Evolutionary conservation across 2,797 vertebrate genomes (phyloP).

Genomic region (Ciconia nigra): DNA sequence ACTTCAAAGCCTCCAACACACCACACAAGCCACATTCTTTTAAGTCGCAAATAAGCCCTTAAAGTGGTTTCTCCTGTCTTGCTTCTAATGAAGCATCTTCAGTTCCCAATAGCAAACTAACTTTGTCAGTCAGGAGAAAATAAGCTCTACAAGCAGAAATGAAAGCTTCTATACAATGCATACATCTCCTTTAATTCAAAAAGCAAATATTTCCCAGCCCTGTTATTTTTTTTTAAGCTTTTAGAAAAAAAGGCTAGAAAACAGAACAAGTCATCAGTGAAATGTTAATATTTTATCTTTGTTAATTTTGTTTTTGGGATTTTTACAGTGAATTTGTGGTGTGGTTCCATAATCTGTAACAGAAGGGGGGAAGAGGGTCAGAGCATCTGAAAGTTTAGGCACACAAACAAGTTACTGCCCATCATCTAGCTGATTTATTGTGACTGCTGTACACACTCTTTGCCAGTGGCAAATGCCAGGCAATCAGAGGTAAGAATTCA

Average conservation of each 20-base stretch:
- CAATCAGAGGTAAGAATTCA: not conserved
- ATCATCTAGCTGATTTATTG: accelerated
- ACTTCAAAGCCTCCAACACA: conserved; percentile 57
- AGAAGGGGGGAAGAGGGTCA: not conserved
- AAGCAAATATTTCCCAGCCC: not conserved
- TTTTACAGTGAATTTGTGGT: not conserved
- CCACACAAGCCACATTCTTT: conserved; percentile 21
- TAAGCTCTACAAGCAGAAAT: not conserved
- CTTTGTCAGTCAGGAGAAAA: not conserved
- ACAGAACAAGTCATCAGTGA: not conserved
- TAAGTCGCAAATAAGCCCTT: conserved; percentile 14
- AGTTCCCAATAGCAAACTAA: not conserved
- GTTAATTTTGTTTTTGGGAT: not conserved
- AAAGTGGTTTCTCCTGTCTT: conserved; percentile 20
- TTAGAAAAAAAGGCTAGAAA: not conserved
- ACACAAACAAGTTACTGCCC: not conserved
- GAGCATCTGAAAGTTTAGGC: not conserved
- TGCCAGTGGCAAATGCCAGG: not conserved
- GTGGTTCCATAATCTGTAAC: not conserved
- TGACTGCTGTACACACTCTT: not conserved
- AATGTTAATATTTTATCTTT: not conserved
- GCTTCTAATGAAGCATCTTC: not conserved
- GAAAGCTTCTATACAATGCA: not conserved
- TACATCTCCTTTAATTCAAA: not conserved
- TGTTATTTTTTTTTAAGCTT: not conserved